Evolutionary conservation across 2,113 vertebrate species (phyloP).

Genomic region (Gobiocypris rarus): DNA sequence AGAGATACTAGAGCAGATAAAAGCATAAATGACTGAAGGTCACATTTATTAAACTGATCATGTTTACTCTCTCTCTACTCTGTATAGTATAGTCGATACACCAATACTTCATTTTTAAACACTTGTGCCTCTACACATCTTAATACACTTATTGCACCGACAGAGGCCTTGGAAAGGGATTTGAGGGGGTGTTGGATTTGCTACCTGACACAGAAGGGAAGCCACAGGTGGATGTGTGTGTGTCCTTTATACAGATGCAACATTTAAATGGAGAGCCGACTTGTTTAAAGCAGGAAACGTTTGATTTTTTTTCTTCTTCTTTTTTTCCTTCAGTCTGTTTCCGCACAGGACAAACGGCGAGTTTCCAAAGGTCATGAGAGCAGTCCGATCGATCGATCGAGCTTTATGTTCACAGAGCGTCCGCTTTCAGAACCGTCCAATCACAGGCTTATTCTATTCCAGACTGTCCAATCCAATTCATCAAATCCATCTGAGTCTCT

Average conservation of each 20-base stretch:
- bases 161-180: constrained; percentile 72
- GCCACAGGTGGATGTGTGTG: constrained; percentile 48
- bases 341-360: not conserved
- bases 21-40: constrained; percentile 71
- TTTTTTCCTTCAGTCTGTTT: constrained; percentile 29
- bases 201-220: constrained; percentile 41
- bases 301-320: constrained; percentile 46
- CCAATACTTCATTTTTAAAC: constrained; percentile 67
- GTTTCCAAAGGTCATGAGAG: not conserved
- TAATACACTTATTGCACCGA: constrained; percentile 78
- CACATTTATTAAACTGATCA: constrained; percentile 67
- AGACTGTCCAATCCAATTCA: constrained; percentile 58
- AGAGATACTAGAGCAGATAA: constrained; percentile 66
- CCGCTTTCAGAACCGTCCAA: constrained; percentile 1
- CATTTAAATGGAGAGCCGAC: constrained; percentile 46
- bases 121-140: constrained; percentile 77
- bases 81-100: constrained; percentile 45
- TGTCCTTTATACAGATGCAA: constrained; percentile 81
- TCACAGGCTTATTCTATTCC: constrained; percentile 58
- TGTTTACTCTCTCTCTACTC: constrained; percentile 52
- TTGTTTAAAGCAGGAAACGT: constrained; percentile 16
- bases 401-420: not conserved
- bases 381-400: not conserved
- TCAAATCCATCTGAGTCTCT: constrained; percentile 57
- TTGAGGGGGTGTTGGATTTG: constrained; percentile 55